phyloP scores from a whole-genome alignment of 2,888 invertebrate species.

The Rhopalosiphum nymphaeae region DNA sequence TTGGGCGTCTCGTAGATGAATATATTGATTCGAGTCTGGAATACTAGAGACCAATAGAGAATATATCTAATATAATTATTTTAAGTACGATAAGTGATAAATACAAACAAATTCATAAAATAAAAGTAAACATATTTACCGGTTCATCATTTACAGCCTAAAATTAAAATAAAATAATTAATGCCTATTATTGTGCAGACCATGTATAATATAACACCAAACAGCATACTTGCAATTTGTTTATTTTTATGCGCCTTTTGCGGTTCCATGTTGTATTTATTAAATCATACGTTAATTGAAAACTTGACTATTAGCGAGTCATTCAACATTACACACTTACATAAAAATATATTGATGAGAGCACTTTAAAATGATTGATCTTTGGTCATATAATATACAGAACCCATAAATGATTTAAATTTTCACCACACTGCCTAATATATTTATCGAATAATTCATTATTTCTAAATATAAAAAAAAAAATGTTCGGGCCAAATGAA shows the following conservation, averaged over 20 bases:
- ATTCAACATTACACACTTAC: not conserved
- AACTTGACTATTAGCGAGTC: not conserved
- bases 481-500: conserved; percentile 42
- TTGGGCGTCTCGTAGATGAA: not conserved
- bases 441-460: conserved; percentile 2
- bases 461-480: conserved; percentile 39
- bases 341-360: not conserved
- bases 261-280: not conserved
- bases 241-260: not conserved
- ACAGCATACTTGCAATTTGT: not conserved
- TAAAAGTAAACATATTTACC: not conserved
- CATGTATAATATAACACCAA: not conserved
- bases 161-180: not conserved
- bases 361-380: not conserved
- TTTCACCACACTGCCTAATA: conserved; percentile 3
- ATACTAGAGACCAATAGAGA: not conserved
- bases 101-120: not conserved
- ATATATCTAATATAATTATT: not conserved
- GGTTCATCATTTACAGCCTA: not conserved
- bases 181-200: not conserved
- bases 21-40: not conserved
- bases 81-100: not conserved
- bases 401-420: conserved; percentile 10
- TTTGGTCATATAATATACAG: not conserved
- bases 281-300: not conserved